phyloP scores from a whole-genome alignment of 2,888 invertebrate genomes.

The Heliconius charithonia region DNA sequence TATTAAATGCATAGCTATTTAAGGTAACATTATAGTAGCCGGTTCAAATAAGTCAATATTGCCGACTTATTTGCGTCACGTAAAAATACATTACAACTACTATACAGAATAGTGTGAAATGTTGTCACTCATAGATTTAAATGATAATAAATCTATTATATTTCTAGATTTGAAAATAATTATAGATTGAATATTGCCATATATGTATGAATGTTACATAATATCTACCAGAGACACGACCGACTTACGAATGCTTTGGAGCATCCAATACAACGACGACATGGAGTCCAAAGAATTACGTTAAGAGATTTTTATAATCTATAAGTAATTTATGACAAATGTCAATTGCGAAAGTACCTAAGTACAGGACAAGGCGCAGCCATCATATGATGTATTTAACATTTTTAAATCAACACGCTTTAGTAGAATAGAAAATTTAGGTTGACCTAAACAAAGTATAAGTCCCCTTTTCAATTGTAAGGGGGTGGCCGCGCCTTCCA shows the following conservation, averaged over 20 bases:
- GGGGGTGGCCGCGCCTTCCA: background rate
- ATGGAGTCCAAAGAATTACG: background rate
- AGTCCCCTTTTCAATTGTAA: background rate
- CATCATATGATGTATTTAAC: background rate
- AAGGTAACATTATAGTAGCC: background rate
- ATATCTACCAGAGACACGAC: background rate
- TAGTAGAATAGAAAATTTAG: background rate
- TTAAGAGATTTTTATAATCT: background rate
- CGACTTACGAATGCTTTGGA: background rate
- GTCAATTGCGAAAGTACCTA: background rate
- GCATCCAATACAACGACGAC: constrained; percentile 1
- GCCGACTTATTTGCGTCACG: constrained; percentile 1
- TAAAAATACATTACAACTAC: background rate
- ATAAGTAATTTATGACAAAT: background rate
- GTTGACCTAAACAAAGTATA: background rate
- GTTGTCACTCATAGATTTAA: background rate
- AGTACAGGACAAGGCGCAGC: background rate
- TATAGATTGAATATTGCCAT: background rate
- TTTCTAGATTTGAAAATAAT: background rate
- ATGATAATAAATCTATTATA: background rate
- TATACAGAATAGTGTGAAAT: background rate
- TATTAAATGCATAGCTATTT: too few relatives aligned
- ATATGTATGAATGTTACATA: background rate
- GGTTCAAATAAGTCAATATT: background rate
- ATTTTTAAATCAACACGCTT: background rate